Evolutionary conservation across 1,140 invertebrate species (phyloP).

Genomic region (Centruroides sculpturatus): DNA sequence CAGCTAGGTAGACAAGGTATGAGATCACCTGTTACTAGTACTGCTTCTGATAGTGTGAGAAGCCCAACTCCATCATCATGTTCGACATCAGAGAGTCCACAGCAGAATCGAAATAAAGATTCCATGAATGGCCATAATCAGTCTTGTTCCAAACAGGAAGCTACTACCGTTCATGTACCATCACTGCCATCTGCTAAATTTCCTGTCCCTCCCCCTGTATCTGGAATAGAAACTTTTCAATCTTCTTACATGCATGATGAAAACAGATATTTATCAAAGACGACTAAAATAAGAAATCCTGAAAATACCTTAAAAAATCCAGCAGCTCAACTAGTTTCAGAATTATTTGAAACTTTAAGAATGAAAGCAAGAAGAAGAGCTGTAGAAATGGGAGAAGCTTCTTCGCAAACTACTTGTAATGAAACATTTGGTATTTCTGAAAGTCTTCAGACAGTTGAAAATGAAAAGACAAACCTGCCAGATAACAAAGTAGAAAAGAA

Average conservation of each 20-base stretch:
- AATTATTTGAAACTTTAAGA: conserved; percentile 15
- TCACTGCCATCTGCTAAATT: background rate
- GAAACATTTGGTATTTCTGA: too few species aligned
- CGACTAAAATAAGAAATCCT: too few species aligned
- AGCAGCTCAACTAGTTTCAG: conserved; percentile 14
- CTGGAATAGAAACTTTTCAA: too few species aligned
- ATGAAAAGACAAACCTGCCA: background rate
- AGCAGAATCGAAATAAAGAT: conserved; percentile 1
- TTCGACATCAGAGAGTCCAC: conserved; percentile 13
- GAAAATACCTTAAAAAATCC: conserved; percentile 1
- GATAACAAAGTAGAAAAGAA: too few species aligned
- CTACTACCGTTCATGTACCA: background rate
- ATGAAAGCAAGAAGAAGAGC: conserved; percentile 13
- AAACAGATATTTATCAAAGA: too few species aligned
- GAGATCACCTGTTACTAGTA: conserved; percentile 10
- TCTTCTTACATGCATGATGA: too few species aligned
- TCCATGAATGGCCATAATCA: too few species aligned
- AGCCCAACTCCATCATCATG: conserved; percentile 9
- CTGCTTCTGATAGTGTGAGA: conserved; percentile 7
- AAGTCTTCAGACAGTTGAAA: background rate
- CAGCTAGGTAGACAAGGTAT: conserved; percentile 9
- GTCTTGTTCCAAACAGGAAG: background rate
- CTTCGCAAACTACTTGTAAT: background rate
- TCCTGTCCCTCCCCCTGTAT: background rate
- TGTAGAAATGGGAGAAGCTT: conserved; percentile 6